A percentile compares a stretch with the other conserved stretches of the same genome.
Evolutionary conservation across 2,888 invertebrate genomes (phyloP).

Genomic region (Sinelater perroti): DNA sequence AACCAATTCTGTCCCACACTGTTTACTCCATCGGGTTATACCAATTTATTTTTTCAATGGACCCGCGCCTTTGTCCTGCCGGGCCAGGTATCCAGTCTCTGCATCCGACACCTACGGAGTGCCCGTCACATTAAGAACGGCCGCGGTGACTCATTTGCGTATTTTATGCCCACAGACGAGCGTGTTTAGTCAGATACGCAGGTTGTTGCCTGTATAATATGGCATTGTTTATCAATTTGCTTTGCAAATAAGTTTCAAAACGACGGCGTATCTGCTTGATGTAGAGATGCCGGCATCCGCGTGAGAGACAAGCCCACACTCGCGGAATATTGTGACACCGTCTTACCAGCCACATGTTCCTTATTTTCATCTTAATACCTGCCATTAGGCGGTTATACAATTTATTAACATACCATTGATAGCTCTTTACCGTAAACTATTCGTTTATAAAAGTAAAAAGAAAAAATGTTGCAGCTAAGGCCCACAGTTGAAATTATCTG

Average conservation of each 20-base stretch:
- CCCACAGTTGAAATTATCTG: no score
- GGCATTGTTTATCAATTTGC: conserved; percentile 19
- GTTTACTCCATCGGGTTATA: conserved; percentile 32
- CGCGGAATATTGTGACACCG: no score
- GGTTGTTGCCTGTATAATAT: conserved; percentile 12
- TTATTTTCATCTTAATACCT: no score
- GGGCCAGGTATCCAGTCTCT: conserved; percentile 20
- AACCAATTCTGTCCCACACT: conserved; percentile 32
- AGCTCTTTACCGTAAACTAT: no score
- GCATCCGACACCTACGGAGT: conserved; percentile 14
- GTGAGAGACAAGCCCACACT: neutral
- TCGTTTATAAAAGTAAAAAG: no score
- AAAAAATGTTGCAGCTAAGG: no score
- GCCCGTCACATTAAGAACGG: conserved; percentile 16
- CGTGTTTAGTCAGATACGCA: conserved; percentile 8
- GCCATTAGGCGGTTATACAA: no score
- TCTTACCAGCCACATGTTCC: no score
- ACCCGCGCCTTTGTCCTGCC: conserved; percentile 20
- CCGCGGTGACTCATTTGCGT: conserved; percentile 14
- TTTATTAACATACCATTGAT: no score
- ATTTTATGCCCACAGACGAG: conserved; percentile 18
- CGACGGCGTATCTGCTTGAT: conserved; percentile 14
- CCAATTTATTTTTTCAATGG: conserved; percentile 33
- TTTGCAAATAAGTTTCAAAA: conserved; percentile 16
- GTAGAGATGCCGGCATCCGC: conserved; percentile 10